Evolutionary conservation across 2,113 vertebrate genomes (phyloP).

Genomic region (Pandion haliaetus): DNA sequence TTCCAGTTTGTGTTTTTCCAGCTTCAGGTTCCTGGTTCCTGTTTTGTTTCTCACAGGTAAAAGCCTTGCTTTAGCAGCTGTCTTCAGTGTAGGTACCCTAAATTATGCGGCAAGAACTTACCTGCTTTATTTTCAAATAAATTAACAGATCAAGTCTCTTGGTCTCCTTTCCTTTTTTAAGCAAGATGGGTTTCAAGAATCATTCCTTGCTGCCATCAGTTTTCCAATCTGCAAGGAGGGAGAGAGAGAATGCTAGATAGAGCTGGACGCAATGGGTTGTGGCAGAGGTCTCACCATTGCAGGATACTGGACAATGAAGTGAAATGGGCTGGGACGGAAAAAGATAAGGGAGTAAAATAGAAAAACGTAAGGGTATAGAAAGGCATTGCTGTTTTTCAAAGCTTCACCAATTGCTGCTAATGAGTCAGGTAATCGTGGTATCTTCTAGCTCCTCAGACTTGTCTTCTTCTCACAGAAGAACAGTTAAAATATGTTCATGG

Average conservation of each 20-base stretch:
- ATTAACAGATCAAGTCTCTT: background rate
- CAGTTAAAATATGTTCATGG: background rate
- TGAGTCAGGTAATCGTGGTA: background rate
- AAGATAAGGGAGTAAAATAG: background rate
- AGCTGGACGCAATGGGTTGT: background rate
- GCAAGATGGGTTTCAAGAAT: background rate
- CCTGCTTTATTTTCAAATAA: background rate
- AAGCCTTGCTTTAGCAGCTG: background rate
- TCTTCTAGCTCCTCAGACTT: background rate
- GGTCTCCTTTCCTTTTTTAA: background rate
- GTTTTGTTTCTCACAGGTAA: background rate
- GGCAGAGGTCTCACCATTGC: background rate
- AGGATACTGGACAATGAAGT: background rate
- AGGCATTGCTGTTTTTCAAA: background rate
- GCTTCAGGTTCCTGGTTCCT: background rate
- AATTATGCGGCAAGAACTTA: background rate
- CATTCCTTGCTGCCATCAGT: background rate
- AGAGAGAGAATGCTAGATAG: background rate
- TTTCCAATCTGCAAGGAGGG: background rate
- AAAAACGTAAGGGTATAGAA: background rate
- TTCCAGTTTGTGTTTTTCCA: constrained; percentile 1
- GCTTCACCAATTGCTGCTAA: background rate
- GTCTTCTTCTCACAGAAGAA: background rate
- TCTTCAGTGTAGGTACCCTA: background rate
- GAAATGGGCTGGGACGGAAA: background rate